A percentile compares a stretch with the other conserved stretches of the same genome.
Evolutionary conservation across 1,140 invertebrate genomes (phyloP).

Genomic region (Drosophila tsacasi): DNA sequence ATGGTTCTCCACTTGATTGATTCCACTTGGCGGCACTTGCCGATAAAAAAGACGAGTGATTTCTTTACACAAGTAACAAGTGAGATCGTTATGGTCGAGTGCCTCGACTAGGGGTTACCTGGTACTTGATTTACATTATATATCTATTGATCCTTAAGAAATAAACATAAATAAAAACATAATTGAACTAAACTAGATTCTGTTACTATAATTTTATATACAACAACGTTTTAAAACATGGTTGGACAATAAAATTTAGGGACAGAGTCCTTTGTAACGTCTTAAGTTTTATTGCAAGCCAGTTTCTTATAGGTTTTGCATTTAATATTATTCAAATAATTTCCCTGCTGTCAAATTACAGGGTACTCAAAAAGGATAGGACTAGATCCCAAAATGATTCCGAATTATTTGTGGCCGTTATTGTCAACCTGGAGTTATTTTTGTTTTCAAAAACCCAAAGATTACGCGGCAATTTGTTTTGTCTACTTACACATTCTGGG

Average conservation of each 20-base stretch:
- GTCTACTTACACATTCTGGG: conserved; percentile 46
- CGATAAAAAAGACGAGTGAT: conserved; percentile 43
- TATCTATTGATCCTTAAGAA: background rate
- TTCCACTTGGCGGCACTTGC: conserved; percentile 80
- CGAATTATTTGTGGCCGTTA: conserved; percentile 56
- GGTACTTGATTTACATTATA: background rate
- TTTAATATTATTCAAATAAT: background rate
- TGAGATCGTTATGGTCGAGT: background rate
- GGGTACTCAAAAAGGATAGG: conserved; percentile 19
- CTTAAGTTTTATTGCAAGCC: background rate
- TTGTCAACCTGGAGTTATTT: conserved; percentile 49
- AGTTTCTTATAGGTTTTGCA: background rate
- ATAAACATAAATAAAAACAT: background rate
- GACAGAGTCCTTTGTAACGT: fast-evolving
- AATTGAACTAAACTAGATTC: background rate
- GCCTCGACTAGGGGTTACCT: background rate
- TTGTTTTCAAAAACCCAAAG: conserved; percentile 50
- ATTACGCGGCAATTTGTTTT: conserved; percentile 82
- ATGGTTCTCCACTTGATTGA: conserved; percentile 66
- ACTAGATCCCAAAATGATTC: conserved; percentile 55
- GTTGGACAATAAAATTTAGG: background rate
- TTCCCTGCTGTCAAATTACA: background rate
- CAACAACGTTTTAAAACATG: no score
- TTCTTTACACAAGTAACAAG: background rate
- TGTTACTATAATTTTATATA: no score